A percentile compares a stretch with the other conserved stretches of the same genome.
Conservation (phyloP, 2,888 invertebrate genomes). For the Candidula unifasciata region DNA sequence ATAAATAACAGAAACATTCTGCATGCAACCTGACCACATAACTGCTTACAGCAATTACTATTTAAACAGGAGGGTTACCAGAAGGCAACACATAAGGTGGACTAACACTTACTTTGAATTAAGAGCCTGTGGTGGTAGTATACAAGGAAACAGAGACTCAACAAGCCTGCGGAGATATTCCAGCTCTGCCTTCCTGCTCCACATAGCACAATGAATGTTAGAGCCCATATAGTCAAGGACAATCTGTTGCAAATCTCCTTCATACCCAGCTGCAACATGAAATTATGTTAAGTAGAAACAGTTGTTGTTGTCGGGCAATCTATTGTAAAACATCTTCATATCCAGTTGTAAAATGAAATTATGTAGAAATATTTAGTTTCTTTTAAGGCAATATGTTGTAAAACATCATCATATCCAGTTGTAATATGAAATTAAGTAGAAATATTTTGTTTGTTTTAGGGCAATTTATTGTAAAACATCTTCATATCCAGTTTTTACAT, state of each 20-base stretch:
- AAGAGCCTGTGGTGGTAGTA: conserved; percentile 76
- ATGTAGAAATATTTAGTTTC: no score
- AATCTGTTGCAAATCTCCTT: conserved; percentile 72
- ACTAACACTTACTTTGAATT: conserved; percentile 75
- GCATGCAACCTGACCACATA: no score
- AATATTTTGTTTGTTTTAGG: no score
- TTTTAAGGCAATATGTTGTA: no score
- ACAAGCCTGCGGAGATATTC: conserved; percentile 76
- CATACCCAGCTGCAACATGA: conserved; percentile 60
- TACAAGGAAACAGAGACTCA: conserved; percentile 76
- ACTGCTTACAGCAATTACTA: no score
- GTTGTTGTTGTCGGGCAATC: no score
- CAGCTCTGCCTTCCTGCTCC: conserved; percentile 75
- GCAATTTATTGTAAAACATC: no score
- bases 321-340: no score
- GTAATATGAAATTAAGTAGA: background rate
- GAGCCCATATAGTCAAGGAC: conserved; percentile 74
- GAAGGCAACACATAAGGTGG: no score
- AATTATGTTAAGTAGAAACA: background rate
- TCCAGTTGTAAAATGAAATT: background rate
- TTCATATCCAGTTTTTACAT: background rate
- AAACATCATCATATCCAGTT: no score
- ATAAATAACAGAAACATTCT: no score
- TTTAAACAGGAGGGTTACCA: no score
- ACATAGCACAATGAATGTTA: conserved; percentile 76